Evolutionary conservation across 2,113 vertebrate species (phyloP).

Genomic region (Engraulis encrasicolus): DNA sequence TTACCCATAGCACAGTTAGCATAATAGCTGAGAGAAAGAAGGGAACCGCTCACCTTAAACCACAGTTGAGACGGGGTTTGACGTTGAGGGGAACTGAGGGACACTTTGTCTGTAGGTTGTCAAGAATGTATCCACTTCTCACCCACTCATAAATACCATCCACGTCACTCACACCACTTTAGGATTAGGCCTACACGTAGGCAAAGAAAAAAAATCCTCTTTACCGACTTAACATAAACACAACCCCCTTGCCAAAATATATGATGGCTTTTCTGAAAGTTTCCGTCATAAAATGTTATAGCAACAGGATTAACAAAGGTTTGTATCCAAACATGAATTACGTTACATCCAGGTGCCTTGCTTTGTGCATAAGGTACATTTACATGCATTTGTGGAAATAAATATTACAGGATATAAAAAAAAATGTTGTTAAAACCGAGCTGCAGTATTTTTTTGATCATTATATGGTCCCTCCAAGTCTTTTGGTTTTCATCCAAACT

Average conservation of each 20-base stretch:
- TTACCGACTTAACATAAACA: not conserved
- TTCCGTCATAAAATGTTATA: not conserved
- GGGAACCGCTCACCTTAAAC: not conserved
- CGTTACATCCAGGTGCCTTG: too few relatives aligned
- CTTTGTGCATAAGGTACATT: not conserved
- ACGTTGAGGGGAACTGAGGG: not conserved
- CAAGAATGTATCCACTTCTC: conserved; percentile 5
- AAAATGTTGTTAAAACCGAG: too few relatives aligned
- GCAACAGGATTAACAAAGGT: not conserved
- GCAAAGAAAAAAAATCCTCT: not conserved
- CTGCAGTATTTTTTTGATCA: too few relatives aligned
- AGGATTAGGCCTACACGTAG: not conserved
- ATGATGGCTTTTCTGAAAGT: not conserved
- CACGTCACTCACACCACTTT: conserved; percentile 8
- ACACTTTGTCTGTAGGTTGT: not conserved
- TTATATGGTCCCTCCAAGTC: too few relatives aligned
- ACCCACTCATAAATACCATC: conserved; percentile 4
- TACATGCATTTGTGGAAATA: too few relatives aligned
- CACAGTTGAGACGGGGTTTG: not conserved
- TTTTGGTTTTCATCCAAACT: too few relatives aligned
- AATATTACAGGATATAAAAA: too few relatives aligned
- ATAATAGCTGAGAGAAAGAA: not conserved
- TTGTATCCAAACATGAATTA: not conserved
- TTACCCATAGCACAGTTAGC: not conserved
- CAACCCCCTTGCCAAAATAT: not conserved